Evolutionary conservation across 2,888 invertebrate species (phyloP).

Genomic region (Nemotelus pantherinus): DNA sequence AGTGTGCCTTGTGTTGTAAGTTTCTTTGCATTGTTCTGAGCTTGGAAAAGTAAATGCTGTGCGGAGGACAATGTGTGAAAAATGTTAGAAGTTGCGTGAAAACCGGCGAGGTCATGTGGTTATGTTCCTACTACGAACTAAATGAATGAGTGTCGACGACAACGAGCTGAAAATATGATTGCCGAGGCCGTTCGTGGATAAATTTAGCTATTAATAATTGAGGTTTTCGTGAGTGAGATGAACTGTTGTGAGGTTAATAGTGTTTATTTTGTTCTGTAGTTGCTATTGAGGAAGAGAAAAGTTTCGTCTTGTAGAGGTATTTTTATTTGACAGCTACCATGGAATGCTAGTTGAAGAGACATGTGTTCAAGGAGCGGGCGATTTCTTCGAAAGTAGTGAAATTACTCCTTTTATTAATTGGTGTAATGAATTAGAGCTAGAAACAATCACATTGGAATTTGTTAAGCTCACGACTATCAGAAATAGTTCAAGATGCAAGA

Average conservation of each 20-base stretch:
- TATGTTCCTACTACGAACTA: not conserved
- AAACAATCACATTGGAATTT: too few species aligned
- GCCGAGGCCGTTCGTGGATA: constrained; percentile 15
- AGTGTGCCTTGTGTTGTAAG: too few species aligned
- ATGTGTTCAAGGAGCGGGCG: not conserved
- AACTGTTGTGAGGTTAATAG: not conserved
- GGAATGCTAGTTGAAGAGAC: not conserved
- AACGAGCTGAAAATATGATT: not conserved
- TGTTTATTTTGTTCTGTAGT: constrained; percentile 5
- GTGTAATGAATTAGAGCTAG: too few species aligned
- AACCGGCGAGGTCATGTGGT: not conserved
- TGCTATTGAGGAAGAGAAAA: not conserved
- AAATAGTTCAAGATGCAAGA: too few species aligned
- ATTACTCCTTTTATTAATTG: too few species aligned
- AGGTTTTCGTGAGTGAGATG: constrained; percentile 8
- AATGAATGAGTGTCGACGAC: not conserved
- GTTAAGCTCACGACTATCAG: too few species aligned
- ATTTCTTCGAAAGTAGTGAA: too few species aligned
- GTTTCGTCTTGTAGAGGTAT: not conserved
- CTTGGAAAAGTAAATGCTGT: too few species aligned
- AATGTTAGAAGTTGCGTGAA: constrained; percentile 1
- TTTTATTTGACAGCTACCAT: constrained; percentile 21
- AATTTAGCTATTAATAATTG: constrained; percentile 36
- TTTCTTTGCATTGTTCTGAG: too few species aligned
- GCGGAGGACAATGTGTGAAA: not conserved